Conservation (phyloP, 35 echinoderm and acorn worm genomes). For the Amphiura filiformis region DNA sequence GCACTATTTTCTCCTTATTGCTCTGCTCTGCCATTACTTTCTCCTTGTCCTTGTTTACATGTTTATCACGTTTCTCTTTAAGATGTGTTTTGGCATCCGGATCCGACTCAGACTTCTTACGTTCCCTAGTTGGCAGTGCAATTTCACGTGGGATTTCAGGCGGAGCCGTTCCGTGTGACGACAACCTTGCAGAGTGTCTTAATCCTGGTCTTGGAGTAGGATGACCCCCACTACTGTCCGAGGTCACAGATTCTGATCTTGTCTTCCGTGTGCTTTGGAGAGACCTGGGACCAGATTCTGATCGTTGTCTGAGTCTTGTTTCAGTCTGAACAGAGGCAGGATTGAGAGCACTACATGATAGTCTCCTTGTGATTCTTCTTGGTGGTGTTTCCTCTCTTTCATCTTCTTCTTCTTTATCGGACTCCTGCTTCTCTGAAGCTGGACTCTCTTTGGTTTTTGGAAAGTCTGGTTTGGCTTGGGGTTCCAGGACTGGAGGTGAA, state of each 20-base stretch:
- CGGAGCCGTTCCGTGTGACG: not conserved
- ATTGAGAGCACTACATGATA: slow-evolving; percentile 11
- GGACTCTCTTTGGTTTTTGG: slow-evolving; percentile 26
- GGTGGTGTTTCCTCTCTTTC: slow-evolving; percentile 22
- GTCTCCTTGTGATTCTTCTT: slow-evolving; percentile 45
- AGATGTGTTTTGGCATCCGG: not conserved
- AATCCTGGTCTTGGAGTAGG: not conserved
- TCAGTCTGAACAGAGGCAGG: not conserved
- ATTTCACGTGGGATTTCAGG: slow-evolving; percentile 10
- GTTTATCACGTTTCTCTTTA: slow-evolving; percentile 1
- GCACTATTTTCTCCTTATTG: slow-evolving; percentile 17
- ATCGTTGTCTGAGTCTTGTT: slow-evolving; percentile 15
- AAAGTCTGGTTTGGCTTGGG: slow-evolving; percentile 24
- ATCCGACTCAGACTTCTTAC: not conserved
- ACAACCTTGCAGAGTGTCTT: slow-evolving; percentile 34
- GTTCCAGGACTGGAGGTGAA: slow-evolving; percentile 38
- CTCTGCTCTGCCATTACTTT: no score
- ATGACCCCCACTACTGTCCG: not conserved
- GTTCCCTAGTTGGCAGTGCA: not conserved
- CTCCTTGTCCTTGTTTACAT: not conserved
- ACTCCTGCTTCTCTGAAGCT: slow-evolving; percentile 12
- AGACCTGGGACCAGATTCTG: slow-evolving; percentile 12
- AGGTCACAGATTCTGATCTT: slow-evolving; percentile 3
- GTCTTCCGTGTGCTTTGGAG: not conserved
- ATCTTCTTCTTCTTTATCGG: slow-evolving; percentile 30